These are phyloP conservation scores for Cardinalis cardinalis DNA, from an alignment of 2,113 vertebrate genomes.

Conservation along the genomic window DNA sequence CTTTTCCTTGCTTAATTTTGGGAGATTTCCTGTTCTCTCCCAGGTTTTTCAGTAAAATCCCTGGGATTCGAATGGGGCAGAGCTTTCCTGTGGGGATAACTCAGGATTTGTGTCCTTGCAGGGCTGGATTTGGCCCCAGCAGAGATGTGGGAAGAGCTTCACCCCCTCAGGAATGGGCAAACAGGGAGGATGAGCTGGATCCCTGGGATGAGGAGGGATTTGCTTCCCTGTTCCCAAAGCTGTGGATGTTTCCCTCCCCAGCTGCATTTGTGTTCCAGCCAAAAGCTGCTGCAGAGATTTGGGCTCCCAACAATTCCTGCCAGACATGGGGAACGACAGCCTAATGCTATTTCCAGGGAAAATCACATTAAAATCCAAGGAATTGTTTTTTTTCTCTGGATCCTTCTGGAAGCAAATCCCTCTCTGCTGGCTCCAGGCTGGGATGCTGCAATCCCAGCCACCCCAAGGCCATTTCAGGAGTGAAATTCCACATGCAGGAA, in stretches of 20 bases:
- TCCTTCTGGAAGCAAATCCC: accelerated
- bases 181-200: not conserved
- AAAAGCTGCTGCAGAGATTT: not conserved
- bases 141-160: not conserved
- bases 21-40: not conserved
- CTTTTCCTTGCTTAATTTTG: not conserved
- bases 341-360: slow-evolving; percentile 12
- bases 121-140: not conserved
- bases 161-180: not conserved
- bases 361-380: slow-evolving; percentile 2
- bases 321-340: not conserved
- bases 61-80: accelerated
- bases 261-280: not conserved
- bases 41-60: not conserved
- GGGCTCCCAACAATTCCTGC: not conserved
- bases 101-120: not conserved
- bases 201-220: not conserved
- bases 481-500: not conserved
- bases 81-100: not conserved
- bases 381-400: not conserved
- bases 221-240: not conserved
- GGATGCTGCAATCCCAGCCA: not conserved
- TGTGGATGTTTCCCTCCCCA: not conserved
- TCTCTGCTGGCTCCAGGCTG: not conserved
- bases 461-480: not conserved